Conservation (phyloP, 2,797 vertebrate genomes). For the Acanthornis magna region DNA sequence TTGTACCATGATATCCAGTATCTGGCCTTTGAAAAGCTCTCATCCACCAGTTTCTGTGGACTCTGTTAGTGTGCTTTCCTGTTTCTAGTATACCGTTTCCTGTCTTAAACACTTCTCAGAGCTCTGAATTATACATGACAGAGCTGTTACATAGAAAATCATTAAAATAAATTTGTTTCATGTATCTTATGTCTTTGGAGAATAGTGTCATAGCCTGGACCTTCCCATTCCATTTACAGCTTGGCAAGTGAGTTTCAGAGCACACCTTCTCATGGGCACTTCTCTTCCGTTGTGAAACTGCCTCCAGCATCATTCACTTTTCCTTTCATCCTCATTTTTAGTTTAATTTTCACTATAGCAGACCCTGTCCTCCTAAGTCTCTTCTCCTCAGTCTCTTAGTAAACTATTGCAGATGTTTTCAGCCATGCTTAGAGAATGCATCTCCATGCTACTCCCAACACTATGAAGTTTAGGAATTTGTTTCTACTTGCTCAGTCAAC, state of each 20-base stretch:
- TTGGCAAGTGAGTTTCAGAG: not conserved
- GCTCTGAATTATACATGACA: slow-evolving; percentile 10
- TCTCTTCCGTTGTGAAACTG: not conserved
- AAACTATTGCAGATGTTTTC: not conserved
- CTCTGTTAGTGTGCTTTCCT: slow-evolving; percentile 34
- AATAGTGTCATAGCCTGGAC: not conserved
- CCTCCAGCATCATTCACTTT: not conserved
- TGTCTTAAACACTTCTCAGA: slow-evolving; percentile 4
- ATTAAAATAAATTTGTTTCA: not conserved
- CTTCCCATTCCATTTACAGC: not conserved
- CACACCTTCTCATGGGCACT: not conserved
- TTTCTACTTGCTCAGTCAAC: not conserved
- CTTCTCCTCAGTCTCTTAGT: not conserved
- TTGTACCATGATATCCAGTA: not conserved
- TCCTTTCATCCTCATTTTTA: not conserved
- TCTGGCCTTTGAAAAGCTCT: slow-evolving; percentile 18
- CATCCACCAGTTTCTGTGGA: not conserved
- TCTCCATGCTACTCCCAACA: not conserved
- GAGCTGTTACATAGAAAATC: not conserved
- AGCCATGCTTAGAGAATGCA: not conserved
- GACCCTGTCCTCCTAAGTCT: not conserved
- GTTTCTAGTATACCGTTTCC: slow-evolving; percentile 10
- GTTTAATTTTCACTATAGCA: not conserved
- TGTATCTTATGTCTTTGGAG: not conserved
- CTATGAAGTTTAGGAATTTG: not conserved